Evolutionary conservation across 2,113 vertebrate species (phyloP).

Genomic region (Chionis minor): DNA sequence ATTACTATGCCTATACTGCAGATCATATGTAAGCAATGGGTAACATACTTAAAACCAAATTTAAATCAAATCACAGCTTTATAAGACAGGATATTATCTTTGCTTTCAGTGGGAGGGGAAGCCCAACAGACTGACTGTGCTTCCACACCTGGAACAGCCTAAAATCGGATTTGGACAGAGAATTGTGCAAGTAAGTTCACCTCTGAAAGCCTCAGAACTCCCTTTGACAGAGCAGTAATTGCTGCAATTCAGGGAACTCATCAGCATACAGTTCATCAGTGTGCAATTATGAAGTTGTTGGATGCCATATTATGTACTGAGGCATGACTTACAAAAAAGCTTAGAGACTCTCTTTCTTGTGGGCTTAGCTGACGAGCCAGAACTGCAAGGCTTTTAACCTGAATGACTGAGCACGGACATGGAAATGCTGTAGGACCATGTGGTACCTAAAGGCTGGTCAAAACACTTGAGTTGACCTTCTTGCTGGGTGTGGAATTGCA

Average conservation of each 20-base stretch:
- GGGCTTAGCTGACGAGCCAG: not conserved
- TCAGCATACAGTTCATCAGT: not conserved
- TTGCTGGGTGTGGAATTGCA: not conserved
- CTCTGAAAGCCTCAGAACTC: not conserved
- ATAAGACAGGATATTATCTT: not conserved
- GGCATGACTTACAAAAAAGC: not conserved
- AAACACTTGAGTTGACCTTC: not conserved
- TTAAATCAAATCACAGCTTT: not conserved
- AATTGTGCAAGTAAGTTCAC: accelerated
- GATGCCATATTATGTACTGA: not conserved
- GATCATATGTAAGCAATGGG: not conserved
- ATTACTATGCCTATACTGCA: not conserved
- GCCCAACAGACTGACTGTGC: no score
- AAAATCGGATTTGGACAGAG: not conserved
- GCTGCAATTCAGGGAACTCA: not conserved
- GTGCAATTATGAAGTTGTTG: not conserved
- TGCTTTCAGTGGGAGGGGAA: not conserved
- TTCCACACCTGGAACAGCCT: not conserved
- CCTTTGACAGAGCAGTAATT: not conserved
- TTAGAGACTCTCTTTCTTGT: not conserved
- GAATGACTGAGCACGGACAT: accelerated
- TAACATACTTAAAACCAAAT: not conserved
- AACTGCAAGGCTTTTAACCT: not conserved
- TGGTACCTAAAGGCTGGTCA: not conserved
- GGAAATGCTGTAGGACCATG: accelerated